Evolutionary conservation across 2,113 vertebrate genomes (phyloP), one percentile per base, ranked within the genome.

Genomic region (Petrocephalus microphthalmus): DNA sequence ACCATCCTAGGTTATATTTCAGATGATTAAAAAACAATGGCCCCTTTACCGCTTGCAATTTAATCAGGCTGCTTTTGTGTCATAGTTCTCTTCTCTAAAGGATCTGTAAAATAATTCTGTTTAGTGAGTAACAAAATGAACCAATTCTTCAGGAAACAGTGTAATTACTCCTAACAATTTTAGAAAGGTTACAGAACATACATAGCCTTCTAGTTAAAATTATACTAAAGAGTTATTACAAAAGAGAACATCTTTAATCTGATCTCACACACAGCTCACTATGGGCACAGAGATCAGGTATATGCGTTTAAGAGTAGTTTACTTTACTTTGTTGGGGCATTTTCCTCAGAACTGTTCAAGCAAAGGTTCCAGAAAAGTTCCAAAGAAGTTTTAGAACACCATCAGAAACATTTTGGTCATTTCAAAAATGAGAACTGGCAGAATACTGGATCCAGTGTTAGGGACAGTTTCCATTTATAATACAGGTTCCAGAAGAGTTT

Each of bases 341-440:
- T 92, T 93, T 92, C 92, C 91, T 92, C 92, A 94, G 92, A 94
- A 93, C 90, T 93, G 92, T 91, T 92, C 82, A 87, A 92, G 89
- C 89, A 92, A 93, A 92, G 91, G 89, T 92, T 90, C 71, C 84
- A 60, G 51, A n/a, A 84, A 85, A 57, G 89, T 92, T 90, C 64
- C 84, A 60, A 49, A n/a, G 84, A 85, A 51, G 90, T 60, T 83
- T 57, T 83, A 84, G 78, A 57, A 88, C 78, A 83, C 20, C 49
- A 81, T 81, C 87, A 82, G 49, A 87, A 67, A 42, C 67, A 51
- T 81, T 29, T 56, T 11, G 22, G 22, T 74, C 22, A 81, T 81
- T 82, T 88, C 17, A 84, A 15, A 17, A 22, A 51, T 84, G 88
- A 37, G 85, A 89, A 67, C 57, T 64, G 82, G 87, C 37, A 64